Conservation (phyloP, 2,797 vertebrate species). For the Gymnothorax javanicus region DNA sequence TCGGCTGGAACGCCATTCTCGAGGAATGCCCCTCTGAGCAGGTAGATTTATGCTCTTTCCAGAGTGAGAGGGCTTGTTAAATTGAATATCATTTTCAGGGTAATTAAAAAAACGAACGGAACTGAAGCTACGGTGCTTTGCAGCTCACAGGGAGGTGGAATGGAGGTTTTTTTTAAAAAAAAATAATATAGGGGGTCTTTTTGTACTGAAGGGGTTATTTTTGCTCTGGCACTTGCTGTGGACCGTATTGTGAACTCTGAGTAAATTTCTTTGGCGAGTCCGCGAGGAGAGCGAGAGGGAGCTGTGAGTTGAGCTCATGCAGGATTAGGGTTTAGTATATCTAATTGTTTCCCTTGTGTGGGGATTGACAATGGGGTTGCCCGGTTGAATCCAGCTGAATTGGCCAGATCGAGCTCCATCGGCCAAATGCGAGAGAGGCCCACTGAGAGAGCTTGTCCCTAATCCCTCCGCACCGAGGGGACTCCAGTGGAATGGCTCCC, state of each 20-base stretch:
- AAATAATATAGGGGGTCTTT: background rate
- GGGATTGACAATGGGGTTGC: conserved; percentile 54
- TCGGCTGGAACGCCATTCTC: background rate
- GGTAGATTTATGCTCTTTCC: background rate
- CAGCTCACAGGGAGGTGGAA: background rate
- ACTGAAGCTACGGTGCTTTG: background rate
- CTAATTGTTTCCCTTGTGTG: conserved; percentile 70
- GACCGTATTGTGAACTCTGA: conserved; percentile 39
- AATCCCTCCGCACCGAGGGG: conserved; percentile 81
- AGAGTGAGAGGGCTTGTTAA: background rate
- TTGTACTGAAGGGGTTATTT: background rate
- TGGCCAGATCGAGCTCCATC: conserved; percentile 61
- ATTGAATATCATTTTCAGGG: background rate
- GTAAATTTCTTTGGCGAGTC: conserved; percentile 1
- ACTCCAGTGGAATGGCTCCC: conserved; percentile 76
- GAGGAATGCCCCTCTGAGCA: background rate
- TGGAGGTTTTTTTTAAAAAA: background rate
- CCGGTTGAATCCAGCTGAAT: conserved; percentile 68
- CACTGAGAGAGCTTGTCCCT: conserved; percentile 57
- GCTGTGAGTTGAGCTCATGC: conserved; percentile 68
- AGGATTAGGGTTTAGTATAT: conserved; percentile 77
- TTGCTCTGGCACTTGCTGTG: background rate
- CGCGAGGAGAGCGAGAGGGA: conserved; percentile 41
- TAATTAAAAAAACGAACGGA: background rate
- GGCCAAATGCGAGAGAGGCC: conserved; percentile 48